Evolutionary conservation across 2,113 vertebrate species (phyloP).

Genomic region (Cettia cetti): DNA sequence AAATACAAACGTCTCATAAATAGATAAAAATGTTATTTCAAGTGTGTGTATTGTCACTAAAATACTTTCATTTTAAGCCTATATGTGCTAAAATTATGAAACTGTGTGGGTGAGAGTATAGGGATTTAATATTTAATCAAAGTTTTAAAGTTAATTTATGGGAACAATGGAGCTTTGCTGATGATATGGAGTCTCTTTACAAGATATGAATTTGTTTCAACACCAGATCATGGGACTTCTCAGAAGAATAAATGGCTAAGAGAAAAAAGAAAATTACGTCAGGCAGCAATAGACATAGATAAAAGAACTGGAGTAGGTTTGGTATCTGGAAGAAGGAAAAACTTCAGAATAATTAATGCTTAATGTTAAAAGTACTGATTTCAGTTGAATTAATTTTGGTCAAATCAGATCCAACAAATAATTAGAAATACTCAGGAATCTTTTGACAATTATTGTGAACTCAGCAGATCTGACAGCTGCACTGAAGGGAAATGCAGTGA

Average conservation of each 20-base stretch:
- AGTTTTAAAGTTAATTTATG: neutral
- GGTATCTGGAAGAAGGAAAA: neutral
- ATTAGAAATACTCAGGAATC: neutral
- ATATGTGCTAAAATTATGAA: neutral
- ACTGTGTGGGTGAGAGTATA: neutral
- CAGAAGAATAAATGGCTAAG: neutral
- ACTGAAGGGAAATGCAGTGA: neutral
- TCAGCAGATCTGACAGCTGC: neutral
- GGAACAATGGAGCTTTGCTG: neutral
- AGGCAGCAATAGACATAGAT: neutral
- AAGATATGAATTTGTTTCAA: neutral
- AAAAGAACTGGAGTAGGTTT: neutral
- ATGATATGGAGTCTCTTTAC: neutral
- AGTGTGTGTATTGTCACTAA: neutral
- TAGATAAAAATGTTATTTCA: neutral
- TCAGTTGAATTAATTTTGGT: neutral
- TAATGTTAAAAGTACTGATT: neutral
- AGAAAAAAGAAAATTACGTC: neutral
- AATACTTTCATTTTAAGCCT: neutral
- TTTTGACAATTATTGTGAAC: neutral
- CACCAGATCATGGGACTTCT: neutral
- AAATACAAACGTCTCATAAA: neutral
- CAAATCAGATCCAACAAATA: neutral
- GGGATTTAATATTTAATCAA: neutral
- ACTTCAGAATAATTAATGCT: neutral